Percentiles rank a stretch among this genome's conserved stretches.
Evolutionary conservation across 2,888 invertebrate species (phyloP).

Genomic region (Bugula neritina): DNA sequence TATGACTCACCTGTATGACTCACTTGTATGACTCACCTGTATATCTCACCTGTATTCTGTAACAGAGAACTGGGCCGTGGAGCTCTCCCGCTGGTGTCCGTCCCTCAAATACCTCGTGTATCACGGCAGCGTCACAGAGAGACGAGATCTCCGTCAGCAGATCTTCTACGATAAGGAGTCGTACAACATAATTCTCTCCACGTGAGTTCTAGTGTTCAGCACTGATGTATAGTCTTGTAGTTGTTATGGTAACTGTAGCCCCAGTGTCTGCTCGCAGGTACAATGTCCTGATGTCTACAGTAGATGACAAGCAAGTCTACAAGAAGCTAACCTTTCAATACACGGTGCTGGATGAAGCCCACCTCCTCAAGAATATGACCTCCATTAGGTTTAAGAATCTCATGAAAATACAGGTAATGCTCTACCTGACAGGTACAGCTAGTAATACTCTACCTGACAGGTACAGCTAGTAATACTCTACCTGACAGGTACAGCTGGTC

Average conservation of each 20-base stretch:
- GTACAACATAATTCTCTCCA: slow-evolving; percentile 78
- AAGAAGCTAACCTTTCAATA: slow-evolving; percentile 78
- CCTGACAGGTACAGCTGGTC: not conserved
- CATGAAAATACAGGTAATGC: slow-evolving; percentile 70
- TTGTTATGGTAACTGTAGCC: no score
- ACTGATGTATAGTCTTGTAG: no score
- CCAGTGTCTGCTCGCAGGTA: no score
- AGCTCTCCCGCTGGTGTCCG: slow-evolving; percentile 54
- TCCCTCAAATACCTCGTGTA: slow-evolving; percentile 66
- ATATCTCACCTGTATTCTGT: no score
- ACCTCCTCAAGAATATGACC: slow-evolving; percentile 96
- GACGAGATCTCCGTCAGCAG: slow-evolving; percentile 69
- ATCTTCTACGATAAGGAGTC: slow-evolving; percentile 67
- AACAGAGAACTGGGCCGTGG: slow-evolving; percentile 55
- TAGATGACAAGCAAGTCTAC: slow-evolving; percentile 83
- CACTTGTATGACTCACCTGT: no score
- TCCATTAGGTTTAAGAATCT: slow-evolving; percentile 83
- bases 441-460: slow-evolving; percentile 52
- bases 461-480: slow-evolving; percentile 55
- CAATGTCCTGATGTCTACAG: slow-evolving; percentile 75
- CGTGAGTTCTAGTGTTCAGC: no score
- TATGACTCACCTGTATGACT: no score
- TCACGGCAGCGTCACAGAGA: slow-evolving; percentile 79
- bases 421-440: not conserved
- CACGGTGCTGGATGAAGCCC: slow-evolving; percentile 92